A percentile compares a stretch with the other conserved stretches of the same genome.
Conservation (phyloP, 2,888 invertebrate genomes). For the Sympetrum striolatum region DNA sequence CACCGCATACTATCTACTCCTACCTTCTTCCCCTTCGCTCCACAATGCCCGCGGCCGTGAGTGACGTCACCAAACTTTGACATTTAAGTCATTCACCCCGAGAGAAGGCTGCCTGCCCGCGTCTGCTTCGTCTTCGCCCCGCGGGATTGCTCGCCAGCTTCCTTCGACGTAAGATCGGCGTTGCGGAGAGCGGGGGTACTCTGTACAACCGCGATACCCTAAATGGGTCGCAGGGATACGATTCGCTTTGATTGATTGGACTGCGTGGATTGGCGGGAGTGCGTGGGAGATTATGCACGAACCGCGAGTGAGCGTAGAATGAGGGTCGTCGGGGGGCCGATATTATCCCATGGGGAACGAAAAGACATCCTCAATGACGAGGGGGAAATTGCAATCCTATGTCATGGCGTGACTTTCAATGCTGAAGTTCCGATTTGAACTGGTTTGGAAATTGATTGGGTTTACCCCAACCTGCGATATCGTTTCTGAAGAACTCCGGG, state of each 20-base stretch:
- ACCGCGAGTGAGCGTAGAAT: background rate
- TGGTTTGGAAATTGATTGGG: no score
- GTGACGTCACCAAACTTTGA: slow-evolving; percentile 44
- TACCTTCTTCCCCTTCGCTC: background rate
- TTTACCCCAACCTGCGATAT: no score
- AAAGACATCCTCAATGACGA: background rate
- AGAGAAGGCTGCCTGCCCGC: slow-evolving; percentile 3
- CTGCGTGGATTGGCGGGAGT: background rate
- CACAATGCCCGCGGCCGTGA: slow-evolving; percentile 34
- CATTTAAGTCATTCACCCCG: slow-evolving; percentile 42
- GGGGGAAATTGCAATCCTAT: background rate
- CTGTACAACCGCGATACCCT: no score
- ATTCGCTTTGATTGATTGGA: background rate
- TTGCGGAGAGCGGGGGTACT: background rate
- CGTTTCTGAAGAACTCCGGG: no score
- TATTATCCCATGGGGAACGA: background rate
- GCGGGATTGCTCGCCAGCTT: background rate
- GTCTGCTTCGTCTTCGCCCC: background rate
- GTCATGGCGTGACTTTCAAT: background rate
- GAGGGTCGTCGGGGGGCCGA: background rate
- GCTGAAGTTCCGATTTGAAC: no score
- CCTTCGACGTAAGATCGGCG: background rate
- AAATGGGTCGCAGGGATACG: no score
- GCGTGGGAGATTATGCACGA: background rate
- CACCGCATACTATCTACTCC: background rate